Evolutionary conservation across 2,797 vertebrate genomes (phyloP).

Genomic region (Labroides dimidiatus): DNA sequence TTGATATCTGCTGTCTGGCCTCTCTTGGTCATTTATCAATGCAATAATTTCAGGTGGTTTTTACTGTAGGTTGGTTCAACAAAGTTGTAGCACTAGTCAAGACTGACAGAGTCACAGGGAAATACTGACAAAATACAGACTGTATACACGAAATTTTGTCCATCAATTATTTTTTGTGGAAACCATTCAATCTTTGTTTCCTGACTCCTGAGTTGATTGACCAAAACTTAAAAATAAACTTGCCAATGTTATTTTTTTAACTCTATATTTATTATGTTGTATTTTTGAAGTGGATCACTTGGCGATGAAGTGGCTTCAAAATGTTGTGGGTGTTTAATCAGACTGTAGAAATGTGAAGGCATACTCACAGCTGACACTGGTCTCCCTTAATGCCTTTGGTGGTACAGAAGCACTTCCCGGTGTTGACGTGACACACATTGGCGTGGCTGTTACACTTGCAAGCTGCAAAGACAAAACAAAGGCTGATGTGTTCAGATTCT

Average conservation of each 20-base stretch:
- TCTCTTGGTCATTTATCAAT: slow-evolving; percentile 60
- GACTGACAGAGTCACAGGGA: no score
- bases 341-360: neutral
- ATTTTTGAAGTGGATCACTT: neutral
- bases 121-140: no score
- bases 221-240: no score
- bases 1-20: slow-evolving; percentile 10
- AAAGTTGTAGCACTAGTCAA: no score
- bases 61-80: slow-evolving; percentile 16
- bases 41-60: slow-evolving; percentile 63
- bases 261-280: no score
- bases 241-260: no score
- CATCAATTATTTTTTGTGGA: no score
- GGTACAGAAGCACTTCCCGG: slow-evolving; percentile 94
- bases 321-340: neutral
- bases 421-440: slow-evolving; percentile 90
- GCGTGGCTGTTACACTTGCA: slow-evolving; percentile 94
- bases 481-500: neutral
- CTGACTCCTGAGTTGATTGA: no score
- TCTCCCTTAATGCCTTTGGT: slow-evolving; percentile 96
- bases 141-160: no score
- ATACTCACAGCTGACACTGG: slow-evolving; percentile 94
- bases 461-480: slow-evolving; percentile 74
- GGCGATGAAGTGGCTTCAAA: neutral
- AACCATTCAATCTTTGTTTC: no score